phyloP scores from a whole-genome alignment of 2,888 invertebrate species.

The Serripes groenlandicus region DNA sequence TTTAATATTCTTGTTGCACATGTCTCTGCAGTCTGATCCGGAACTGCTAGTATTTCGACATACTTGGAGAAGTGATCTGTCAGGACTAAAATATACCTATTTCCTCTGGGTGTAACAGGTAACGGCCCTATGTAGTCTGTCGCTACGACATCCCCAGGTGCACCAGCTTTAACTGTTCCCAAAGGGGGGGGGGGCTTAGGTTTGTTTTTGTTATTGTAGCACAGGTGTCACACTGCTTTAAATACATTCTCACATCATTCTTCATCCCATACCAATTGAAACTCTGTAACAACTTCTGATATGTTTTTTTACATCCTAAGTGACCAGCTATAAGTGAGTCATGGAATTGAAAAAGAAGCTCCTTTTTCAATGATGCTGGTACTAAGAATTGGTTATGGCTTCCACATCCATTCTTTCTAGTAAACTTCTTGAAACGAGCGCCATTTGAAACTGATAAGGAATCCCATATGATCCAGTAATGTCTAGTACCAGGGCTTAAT shows the following conservation, averaged over 20 bases:
- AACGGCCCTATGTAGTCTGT: constrained; percentile 28
- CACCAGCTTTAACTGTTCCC: constrained; percentile 16
- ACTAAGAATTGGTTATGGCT: not conserved
- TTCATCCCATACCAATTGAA: constrained; percentile 25
- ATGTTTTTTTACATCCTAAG: constrained; percentile 11
- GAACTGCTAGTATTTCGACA: constrained; percentile 20
- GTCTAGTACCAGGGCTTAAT: not conserved
- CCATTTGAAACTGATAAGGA: not conserved
- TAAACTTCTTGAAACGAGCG: not conserved
- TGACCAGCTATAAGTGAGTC: constrained; percentile 9
- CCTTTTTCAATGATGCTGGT: not conserved
- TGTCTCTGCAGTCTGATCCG: constrained; percentile 6
- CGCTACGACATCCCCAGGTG: constrained; percentile 31
- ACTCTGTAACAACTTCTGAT: not conserved
- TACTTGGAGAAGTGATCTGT: constrained; percentile 30
- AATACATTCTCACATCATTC: constrained; percentile 24
- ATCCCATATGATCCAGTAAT: constrained; percentile 17
- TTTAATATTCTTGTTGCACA: constrained; percentile 24
- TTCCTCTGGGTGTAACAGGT: constrained; percentile 18
- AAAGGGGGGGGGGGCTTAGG: not conserved
- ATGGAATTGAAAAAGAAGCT: not conserved
- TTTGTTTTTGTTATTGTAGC: constrained; percentile 34
- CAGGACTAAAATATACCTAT: constrained; percentile 18
- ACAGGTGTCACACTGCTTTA: constrained; percentile 33
- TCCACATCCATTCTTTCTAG: not conserved